Evolutionary conservation across 2,888 invertebrate genomes (phyloP).

Genomic region (Scaptomyza cyrtandrae): DNA sequence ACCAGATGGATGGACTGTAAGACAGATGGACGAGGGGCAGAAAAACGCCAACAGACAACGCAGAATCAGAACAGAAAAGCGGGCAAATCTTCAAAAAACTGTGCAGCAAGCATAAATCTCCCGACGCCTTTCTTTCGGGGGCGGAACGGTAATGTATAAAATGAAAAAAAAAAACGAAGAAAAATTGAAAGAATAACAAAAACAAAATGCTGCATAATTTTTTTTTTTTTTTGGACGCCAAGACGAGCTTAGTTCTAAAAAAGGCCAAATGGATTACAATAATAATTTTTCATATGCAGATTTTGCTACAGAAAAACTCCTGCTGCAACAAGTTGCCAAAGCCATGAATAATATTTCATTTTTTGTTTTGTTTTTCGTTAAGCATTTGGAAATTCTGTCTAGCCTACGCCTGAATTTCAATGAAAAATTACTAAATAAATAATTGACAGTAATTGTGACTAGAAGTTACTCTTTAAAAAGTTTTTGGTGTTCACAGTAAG

Average conservation of each 20-base stretch:
- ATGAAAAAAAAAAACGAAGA: conserved; percentile 29
- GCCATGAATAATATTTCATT: conserved; percentile 80
- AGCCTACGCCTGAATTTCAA: conserved; percentile 46
- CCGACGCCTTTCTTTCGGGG: conserved; percentile 76
- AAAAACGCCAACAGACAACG: conserved; percentile 63
- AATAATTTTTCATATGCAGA: conserved; percentile 81
- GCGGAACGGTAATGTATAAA: conserved; percentile 45
- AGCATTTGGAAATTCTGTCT: conserved; percentile 57
- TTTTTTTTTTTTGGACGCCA: conserved; percentile 33
- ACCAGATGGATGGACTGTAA: conserved; percentile 14
- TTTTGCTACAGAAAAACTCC: conserved; percentile 65
- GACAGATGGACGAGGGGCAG: conserved; percentile 15
- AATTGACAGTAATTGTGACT: not conserved
- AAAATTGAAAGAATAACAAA: conserved; percentile 70
- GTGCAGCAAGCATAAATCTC: conserved; percentile 67
- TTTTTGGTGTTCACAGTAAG: no score
- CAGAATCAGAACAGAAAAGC: conserved; percentile 61
- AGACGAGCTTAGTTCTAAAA: conserved; percentile 34
- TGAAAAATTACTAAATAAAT: conserved; percentile 4
- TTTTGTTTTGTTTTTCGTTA: conserved; percentile 27
- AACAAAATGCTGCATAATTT: conserved; percentile 79
- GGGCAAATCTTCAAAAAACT: conserved; percentile 73
- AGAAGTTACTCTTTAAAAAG: conserved; percentile 9
- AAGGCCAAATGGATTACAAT: conserved; percentile 78
- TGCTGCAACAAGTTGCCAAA: conserved; percentile 75